Base-by-base conservation (phyloP, 2,113 vertebrate species). In the Menura novaehollandiae region DNA sequence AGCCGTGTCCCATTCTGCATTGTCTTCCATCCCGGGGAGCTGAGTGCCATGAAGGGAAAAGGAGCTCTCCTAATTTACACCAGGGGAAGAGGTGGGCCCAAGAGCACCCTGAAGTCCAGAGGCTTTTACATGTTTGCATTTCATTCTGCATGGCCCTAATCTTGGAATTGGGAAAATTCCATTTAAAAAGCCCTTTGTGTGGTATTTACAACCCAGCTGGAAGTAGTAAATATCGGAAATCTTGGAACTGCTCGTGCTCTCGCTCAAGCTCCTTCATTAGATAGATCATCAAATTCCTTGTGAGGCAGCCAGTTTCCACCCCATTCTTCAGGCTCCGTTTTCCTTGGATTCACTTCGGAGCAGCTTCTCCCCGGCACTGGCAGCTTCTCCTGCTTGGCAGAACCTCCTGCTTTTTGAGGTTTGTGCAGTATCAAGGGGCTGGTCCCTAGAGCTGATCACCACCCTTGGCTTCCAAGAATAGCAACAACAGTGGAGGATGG, bases 141-240 rank as follows among this genome's bases (percentile, higher is more conserved):
- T 91, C 26, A 7, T 94, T 92, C 46, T 62, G 72, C 53, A 51
- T 1, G 5, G 58, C 33, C 46, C 28, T 23, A 27, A 64, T 43
- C 66, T 52, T 47, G 91, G 83, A 85, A 91, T 30, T 72, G 91
- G 89, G 95, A 72, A 91, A 96, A 95, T 92, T 94, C 92, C 83
- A 55, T 92, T 94, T 92, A 58, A 97, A 92, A 95, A 96, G 86
- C 94, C 92, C 72, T 96, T 96, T 93, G 77, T 86, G 41, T 87
- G 92, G 94, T 91, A 96, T 97, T 95, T 93, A 93, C 83, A 94
- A 21, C 76, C 91, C 96, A 96, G 96, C 93, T 97, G 96, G 95
- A 96, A 93, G 95, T 79, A 94, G 94, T 93, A 96, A 97, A 95
- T 97, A 94, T 88, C 46, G 89, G 93, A 94, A 96, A 92, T 58